Base-by-base conservation (phyloP, 1,140 invertebrate species). In the Pantala flavescens region DNA sequence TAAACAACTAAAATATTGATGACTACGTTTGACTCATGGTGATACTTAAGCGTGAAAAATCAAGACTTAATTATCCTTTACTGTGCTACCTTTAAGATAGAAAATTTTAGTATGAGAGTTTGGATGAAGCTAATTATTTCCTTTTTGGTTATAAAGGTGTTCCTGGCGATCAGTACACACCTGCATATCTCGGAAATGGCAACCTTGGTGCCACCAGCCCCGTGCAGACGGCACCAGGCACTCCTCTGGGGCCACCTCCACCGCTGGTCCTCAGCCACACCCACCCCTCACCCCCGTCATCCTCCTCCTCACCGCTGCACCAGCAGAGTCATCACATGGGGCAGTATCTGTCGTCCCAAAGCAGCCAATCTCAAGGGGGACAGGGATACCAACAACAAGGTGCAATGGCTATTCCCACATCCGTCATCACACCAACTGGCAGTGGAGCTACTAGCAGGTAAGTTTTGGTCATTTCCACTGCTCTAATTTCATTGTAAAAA, bases 371-470 rank as follows among this genome's bases (percentile, higher is more conserved):
- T 19, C 49, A 63, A 21, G 49, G 49, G 16, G 49, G 49, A 63
- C 49, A 63, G n/a, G 49, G 49, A 63, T 63, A 63, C 49, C 49
- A 63, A 63, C 49, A 63, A 12, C 49, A 63, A 63, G 49, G 49
- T 63, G 49, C 49, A 3, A 63, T 63, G 49, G 49, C 49, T 19
- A 63, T 63, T 63, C 49, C 49, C 49, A 63, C 49, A 16, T 63
- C 49, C n/a, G 49, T 63, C 49, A 63, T 63, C 49, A 63, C 49
- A 21, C 49, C 49, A 14, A 63, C 49, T 3, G 49, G 49, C 49
- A 63, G 49, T 12, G 49, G 49, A 63, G 49, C 49, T 16, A 63
- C 16, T 14, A 63, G 49, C 49, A 63, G 49, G 49, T 63, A 21
- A 63, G 3, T 16, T 19, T 9, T 9, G 43, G 43, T 49, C n/a